A percentile compares a stretch with the other conserved stretches of the same genome.
Conservation (phyloP, 2,113 vertebrate species). For the Tichodroma muraria region DNA sequence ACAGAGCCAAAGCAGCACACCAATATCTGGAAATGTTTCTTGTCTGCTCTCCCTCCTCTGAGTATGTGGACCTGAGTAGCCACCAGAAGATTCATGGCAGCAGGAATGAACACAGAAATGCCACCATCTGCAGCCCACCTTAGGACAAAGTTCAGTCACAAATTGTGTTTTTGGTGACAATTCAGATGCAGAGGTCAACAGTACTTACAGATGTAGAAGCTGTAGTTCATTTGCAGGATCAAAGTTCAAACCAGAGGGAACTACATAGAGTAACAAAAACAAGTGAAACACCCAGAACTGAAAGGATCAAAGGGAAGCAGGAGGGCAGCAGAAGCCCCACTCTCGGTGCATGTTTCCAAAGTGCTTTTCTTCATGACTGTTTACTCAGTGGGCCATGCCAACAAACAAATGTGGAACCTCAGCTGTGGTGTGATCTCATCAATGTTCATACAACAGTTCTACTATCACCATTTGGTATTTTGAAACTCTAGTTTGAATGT, state of each 20-base stretch:
- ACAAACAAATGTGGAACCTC: neutral
- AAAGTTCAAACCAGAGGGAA: neutral
- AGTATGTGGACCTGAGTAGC: neutral
- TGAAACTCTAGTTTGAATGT: neutral
- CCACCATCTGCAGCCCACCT: neutral
- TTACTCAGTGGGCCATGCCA: neutral
- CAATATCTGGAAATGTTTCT: rapidly evolving
- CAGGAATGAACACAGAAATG: neutral
- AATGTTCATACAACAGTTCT: neutral
- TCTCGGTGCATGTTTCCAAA: neutral
- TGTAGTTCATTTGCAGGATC: neutral
- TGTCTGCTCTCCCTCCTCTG: neutral
- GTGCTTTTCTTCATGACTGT: neutral
- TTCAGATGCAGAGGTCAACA: neutral
- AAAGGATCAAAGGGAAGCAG: neutral
- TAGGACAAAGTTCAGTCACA: neutral
- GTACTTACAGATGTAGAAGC: neutral
- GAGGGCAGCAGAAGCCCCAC: neutral
- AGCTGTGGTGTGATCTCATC: neutral
- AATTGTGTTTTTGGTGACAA: neutral
- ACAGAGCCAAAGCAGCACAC: neutral
- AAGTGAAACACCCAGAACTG: neutral
- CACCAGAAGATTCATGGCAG: neutral
- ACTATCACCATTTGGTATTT: neutral
- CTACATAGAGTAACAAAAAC: neutral